Base-by-base conservation (phyloP, 2,888 invertebrate genomes). In the Tridacna gigas region DNA sequence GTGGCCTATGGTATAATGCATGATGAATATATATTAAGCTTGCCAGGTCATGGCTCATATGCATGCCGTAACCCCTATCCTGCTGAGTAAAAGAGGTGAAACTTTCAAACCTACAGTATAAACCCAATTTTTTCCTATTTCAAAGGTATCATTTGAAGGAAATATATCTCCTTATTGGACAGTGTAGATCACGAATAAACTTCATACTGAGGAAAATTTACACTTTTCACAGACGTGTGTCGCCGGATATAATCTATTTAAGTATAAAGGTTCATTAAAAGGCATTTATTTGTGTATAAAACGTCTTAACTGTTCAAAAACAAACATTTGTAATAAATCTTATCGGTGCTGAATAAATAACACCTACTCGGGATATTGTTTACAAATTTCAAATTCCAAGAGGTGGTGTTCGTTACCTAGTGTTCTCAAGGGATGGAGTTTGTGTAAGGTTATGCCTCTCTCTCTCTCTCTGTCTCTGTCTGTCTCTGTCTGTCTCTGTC, bases 211-310 rank as follows among this genome's bases (percentile, higher is more conserved):
- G 7, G 37, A 37, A 37, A 37, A 37, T 37, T 7, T 37, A 37
- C 37, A 56, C 2, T 56, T 56, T 9, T 20, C 3, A 20, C 56
- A 37, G 67, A 67, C 45, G 45, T 37, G n/a, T n/a, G 67, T 67
- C 67, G 22, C 48, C 51, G 12, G 13, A 20, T n/a, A 20, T 71
- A 71, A 71, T 71, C 71, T 48, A 25, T 25, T 51, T 71, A 15
- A 71, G n/a, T n/a, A 22, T 47, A 51, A n/a, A 25, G n/a, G 22
- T 47, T 71, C 71, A 71, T 71, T 71, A 71, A 71, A 71, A 71
- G 71, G 51, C 71, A 51, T 71, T 71, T 51, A 71, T n/a, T 71
- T 71, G 71, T 51, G 71, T 71, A 51, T 26, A 45, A 51, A 71
- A 71, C n/a, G 71, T 71, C 48, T 71, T 67, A 67, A 67, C 13